phyloP scores from a whole-genome alignment of 1,140 invertebrate species.

The Ooceraea biroi region DNA sequence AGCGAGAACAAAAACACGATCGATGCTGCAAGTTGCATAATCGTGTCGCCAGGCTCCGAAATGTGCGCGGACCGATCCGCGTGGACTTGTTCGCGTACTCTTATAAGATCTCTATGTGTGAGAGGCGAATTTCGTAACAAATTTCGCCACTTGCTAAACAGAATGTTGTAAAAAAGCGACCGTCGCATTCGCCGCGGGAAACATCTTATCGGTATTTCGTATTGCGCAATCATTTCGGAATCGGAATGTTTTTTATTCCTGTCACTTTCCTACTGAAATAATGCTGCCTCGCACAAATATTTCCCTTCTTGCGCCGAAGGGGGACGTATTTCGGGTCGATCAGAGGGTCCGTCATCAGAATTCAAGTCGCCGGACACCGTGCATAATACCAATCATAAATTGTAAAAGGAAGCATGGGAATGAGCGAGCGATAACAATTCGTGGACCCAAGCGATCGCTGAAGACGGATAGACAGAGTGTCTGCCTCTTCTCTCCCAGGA shows the following conservation, averaged over 20 bases:
- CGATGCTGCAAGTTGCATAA: conserved; percentile 3
- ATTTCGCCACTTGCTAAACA: too few species aligned
- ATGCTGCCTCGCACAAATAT: too few species aligned
- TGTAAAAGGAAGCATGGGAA: too few species aligned
- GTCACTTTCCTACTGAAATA: too few species aligned
- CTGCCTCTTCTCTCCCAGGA: not conserved
- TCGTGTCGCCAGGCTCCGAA: not conserved
- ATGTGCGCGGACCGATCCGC: not conserved
- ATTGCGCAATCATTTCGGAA: conserved; percentile 24
- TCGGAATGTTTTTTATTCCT: not conserved
- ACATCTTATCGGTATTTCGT: conserved; percentile 7
- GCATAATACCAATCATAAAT: too few species aligned
- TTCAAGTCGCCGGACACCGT: too few species aligned
- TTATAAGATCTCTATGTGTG: not conserved
- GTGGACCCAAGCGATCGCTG: not conserved
- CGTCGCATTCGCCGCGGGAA: not conserved
- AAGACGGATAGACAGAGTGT: not conserved
- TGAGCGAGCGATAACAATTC: not conserved
- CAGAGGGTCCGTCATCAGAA: too few species aligned
- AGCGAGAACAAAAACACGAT: not conserved
- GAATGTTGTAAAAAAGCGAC: not conserved
- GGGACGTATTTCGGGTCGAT: too few species aligned
- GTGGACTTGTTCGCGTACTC: not conserved
- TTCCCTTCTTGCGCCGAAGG: too few species aligned
- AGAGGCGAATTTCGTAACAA: not conserved